Conservation (phyloP, 2,113 vertebrate genomes). For the Eublepharis macularius region DNA sequence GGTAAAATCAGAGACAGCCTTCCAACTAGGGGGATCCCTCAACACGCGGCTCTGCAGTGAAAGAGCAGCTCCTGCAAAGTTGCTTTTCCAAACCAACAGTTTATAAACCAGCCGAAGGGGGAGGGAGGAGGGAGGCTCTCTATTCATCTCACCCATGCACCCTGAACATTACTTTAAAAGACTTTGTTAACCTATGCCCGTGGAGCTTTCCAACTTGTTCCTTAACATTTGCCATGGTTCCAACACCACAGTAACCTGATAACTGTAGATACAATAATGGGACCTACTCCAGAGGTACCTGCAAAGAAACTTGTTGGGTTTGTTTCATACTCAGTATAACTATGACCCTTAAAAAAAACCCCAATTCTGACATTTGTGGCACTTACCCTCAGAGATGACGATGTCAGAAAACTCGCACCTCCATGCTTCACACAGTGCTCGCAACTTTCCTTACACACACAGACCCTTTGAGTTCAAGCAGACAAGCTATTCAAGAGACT, state of each 20-base stretch:
- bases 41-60: neutral
- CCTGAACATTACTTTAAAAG: neutral
- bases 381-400: slow-evolving; percentile 69
- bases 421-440: slow-evolving; percentile 66
- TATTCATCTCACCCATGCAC: neutral
- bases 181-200: neutral
- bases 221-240: slow-evolving; percentile 16
- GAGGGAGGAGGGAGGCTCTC: neutral
- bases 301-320: slow-evolving; percentile 71
- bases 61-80: slow-evolving; percentile 26
- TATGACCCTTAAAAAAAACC: neutral
- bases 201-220: slow-evolving; percentile 62
- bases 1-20: neutral
- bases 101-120: neutral
- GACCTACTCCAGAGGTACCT: slow-evolving; percentile 8
- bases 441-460: slow-evolving; percentile 82
- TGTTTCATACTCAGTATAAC: neutral
- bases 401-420: slow-evolving; percentile 71
- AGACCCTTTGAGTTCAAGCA: slow-evolving; percentile 51
- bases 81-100: neutral
- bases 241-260: neutral
- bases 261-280: slow-evolving; percentile 46
- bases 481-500: slow-evolving; percentile 50
- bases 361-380: neutral
- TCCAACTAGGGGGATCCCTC: slow-evolving; percentile 25